These are phyloP conservation scores for Bujurquina vittata DNA, from an alignment of 2,113 vertebrate genomes.

Conservation along the genomic window DNA sequence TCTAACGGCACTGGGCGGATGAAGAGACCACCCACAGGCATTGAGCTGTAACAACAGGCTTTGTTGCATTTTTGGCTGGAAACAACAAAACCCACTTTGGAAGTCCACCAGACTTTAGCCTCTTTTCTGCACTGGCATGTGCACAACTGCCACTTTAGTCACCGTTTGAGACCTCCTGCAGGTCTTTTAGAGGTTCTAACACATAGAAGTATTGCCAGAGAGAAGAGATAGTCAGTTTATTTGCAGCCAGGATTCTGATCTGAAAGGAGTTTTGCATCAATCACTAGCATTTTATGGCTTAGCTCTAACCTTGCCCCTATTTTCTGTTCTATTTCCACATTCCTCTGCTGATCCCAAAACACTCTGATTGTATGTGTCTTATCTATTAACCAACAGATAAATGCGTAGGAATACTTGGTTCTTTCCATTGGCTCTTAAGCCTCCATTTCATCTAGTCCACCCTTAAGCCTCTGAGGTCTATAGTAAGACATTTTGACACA, in stretches of 20 bases:
- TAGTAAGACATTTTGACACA: too few species aligned
- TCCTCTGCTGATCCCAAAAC: not conserved
- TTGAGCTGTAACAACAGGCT: not conserved
- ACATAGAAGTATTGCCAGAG: conserved; percentile 7
- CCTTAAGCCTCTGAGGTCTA: too few species aligned
- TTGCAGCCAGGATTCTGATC: conserved; percentile 11
- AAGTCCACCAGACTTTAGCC: conserved; percentile 10
- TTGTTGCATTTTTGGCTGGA: not conserved
- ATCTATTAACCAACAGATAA: not conserved
- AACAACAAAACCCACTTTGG: conserved; percentile 6
- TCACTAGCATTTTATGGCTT: conserved; percentile 4
- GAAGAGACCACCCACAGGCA: not conserved
- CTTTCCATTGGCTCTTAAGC: not conserved
- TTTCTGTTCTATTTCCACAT: conserved; percentile 10
- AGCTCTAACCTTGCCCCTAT: conserved; percentile 5
- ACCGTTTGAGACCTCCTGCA: not conserved
- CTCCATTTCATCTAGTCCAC: not conserved
- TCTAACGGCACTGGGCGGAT: not conserved
- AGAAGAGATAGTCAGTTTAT: not conserved
- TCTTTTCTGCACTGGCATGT: not conserved
- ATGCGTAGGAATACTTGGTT: not conserved
- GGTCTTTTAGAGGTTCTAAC: conserved; percentile 9
- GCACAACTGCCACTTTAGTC: conserved; percentile 14
- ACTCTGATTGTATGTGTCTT: not conserved
- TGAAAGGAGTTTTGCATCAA: conserved; percentile 13